Conservation (phyloP, 1,140 invertebrate genomes). For the Formica selysi region DNA sequence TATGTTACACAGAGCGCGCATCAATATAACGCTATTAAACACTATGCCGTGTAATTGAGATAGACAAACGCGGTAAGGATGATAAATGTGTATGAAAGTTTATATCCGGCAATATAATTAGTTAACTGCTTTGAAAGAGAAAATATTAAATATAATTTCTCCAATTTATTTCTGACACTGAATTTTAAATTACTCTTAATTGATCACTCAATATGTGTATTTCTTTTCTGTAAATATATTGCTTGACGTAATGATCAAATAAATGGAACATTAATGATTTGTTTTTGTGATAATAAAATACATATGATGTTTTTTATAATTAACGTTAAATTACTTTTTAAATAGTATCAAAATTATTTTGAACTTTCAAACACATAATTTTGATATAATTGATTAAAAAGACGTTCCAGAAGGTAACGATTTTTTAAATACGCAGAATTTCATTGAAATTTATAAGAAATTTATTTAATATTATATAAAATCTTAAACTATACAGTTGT, state of each 20-base stretch:
- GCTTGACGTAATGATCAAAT: not conserved
- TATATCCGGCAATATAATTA: slow-evolving; percentile 24
- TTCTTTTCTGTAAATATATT: not conserved
- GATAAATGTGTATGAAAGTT: slow-evolving; percentile 32
- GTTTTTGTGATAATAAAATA: not conserved
- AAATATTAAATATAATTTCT: slow-evolving; percentile 32
- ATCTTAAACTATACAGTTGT: not conserved
- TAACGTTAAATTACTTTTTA: not conserved
- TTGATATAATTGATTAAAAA: not conserved
- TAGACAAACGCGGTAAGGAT: slow-evolving; percentile 30
- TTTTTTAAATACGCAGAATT: slow-evolving; percentile 8
- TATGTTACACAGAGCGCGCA: slow-evolving; percentile 17
- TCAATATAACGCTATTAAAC: slow-evolving; percentile 48
- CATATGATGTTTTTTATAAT: not conserved
- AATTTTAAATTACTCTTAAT: not conserved
- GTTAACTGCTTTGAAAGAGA: not conserved
- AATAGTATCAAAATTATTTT: not conserved
- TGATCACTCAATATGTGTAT: not conserved
- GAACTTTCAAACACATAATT: not conserved
- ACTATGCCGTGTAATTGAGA: slow-evolving; percentile 26
- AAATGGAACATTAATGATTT: not conserved
- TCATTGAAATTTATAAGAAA: not conserved
- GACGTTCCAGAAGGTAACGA: not conserved
- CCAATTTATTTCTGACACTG: not conserved
- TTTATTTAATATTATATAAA: not conserved